Percentiles rank a stretch among this genome's conserved stretches.
phyloP scores from a whole-genome alignment of 2,113 vertebrate genomes.

The Monopterus albus region DNA sequence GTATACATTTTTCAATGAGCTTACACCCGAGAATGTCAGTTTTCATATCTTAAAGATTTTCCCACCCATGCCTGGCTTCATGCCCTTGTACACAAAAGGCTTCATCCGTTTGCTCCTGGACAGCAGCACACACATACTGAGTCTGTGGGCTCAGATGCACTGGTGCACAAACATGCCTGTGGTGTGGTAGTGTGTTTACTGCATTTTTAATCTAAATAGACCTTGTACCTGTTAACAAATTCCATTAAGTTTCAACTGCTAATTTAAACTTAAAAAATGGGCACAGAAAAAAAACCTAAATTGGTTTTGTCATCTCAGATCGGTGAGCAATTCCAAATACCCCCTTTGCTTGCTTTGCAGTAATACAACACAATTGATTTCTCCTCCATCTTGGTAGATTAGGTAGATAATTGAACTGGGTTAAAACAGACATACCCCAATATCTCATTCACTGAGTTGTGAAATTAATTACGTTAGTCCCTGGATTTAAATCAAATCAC shows the following conservation, averaged over 20 bases:
- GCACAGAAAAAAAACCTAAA: constrained; percentile 29
- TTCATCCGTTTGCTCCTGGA: constrained; percentile 52
- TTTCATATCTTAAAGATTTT: constrained; percentile 2
- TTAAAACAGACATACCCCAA: constrained; percentile 66
- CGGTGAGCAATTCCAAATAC: constrained; percentile 43
- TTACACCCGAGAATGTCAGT: background rate
- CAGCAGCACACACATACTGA: constrained; percentile 13
- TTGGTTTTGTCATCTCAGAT: constrained; percentile 50
- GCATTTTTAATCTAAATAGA: constrained; percentile 22
- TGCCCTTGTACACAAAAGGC: constrained; percentile 38
- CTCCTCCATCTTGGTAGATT: constrained; percentile 61
- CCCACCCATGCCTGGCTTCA: background rate
- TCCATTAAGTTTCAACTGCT: constrained; percentile 21
- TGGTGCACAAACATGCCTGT: background rate
- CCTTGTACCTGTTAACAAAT: constrained; percentile 31
- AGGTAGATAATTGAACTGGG: constrained; percentile 65
- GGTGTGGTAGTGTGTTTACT: background rate
- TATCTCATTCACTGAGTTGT: constrained; percentile 44
- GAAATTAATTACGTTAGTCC: constrained; percentile 60
- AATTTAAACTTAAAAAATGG: constrained; percentile 11
- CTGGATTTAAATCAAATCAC: background rate
- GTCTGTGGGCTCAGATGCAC: constrained; percentile 15
- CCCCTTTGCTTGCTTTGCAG: constrained; percentile 8
- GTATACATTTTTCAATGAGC: background rate
- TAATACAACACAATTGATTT: constrained; percentile 44